Conservation (phyloP, 2,113 vertebrate genomes). For the Petaurus breviceps region DNA sequence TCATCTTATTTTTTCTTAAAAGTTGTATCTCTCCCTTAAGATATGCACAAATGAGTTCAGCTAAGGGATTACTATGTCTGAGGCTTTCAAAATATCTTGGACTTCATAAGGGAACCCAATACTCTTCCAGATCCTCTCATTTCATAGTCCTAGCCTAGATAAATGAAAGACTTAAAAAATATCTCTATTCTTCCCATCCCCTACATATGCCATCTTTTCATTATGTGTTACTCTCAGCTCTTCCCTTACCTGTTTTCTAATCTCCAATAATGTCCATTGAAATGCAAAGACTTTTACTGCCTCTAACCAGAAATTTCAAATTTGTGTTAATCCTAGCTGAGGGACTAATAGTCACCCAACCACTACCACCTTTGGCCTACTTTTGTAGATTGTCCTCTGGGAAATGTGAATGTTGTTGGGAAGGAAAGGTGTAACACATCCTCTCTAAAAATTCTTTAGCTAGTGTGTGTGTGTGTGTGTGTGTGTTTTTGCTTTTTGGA, state of each 20-base stretch:
- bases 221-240: not conserved
- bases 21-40: not conserved
- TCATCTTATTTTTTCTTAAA: not conserved
- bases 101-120: not conserved
- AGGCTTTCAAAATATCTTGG: not conserved
- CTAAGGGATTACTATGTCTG: not conserved
- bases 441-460: not conserved
- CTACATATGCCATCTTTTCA: not conserved
- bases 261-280: not conserved
- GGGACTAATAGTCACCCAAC: not conserved
- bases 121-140: not conserved
- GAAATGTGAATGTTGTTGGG: not conserved
- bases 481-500: too few relatives aligned
- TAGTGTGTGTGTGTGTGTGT: too few relatives aligned
- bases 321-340: not conserved
- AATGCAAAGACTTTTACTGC: not conserved
- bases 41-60: not conserved
- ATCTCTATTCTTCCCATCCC: not conserved
- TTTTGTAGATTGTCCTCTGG: not conserved
- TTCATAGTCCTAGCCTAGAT: not conserved
- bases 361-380: not conserved
- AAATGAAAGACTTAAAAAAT: not conserved
- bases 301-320: not conserved
- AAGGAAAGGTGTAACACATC: not conserved
- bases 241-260: not conserved